Conservation (phyloP, 2,113 vertebrate species). For the Oxygymnocypris stewartii region DNA sequence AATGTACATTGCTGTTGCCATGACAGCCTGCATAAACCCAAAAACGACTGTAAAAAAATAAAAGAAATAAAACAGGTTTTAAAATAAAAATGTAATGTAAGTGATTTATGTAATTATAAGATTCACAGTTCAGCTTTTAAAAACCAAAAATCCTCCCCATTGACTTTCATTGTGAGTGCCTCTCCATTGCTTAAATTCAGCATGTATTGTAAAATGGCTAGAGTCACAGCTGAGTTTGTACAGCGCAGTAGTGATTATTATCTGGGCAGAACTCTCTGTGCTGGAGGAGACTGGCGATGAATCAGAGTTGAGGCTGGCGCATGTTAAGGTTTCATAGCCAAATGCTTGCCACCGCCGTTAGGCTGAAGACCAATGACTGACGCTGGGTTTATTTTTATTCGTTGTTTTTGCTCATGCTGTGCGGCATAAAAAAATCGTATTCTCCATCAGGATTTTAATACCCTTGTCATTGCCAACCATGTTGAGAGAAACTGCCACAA, state of each 20-base stretch:
- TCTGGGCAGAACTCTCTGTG: slow-evolving; percentile 39
- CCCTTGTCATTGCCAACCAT: slow-evolving; percentile 19
- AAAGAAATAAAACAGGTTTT: neutral
- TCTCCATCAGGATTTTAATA: slow-evolving; percentile 12
- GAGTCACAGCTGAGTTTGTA: slow-evolving; percentile 23
- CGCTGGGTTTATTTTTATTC: slow-evolving; percentile 44
- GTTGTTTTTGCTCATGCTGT: slow-evolving; percentile 12
- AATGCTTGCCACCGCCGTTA: slow-evolving; percentile 43
- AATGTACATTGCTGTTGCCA: neutral
- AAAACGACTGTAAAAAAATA: neutral
- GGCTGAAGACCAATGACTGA: slow-evolving; percentile 37
- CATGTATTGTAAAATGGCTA: neutral
- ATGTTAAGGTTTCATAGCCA: slow-evolving; percentile 30
- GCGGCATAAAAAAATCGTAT: neutral
- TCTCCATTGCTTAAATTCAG: neutral
- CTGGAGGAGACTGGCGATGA: slow-evolving; percentile 43
- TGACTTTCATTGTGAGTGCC: neutral
- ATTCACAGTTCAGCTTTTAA: neutral
- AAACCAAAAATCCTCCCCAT: neutral
- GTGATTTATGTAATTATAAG: neutral
- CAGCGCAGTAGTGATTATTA: slow-evolving; percentile 44
- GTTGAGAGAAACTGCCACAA: neutral
- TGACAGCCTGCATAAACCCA: neutral
- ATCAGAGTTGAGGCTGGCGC: slow-evolving; percentile 44
- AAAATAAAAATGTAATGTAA: neutral